phyloP scores from a whole-genome alignment of 2,888 invertebrate genomes.

The Tupiocoris notatus region DNA sequence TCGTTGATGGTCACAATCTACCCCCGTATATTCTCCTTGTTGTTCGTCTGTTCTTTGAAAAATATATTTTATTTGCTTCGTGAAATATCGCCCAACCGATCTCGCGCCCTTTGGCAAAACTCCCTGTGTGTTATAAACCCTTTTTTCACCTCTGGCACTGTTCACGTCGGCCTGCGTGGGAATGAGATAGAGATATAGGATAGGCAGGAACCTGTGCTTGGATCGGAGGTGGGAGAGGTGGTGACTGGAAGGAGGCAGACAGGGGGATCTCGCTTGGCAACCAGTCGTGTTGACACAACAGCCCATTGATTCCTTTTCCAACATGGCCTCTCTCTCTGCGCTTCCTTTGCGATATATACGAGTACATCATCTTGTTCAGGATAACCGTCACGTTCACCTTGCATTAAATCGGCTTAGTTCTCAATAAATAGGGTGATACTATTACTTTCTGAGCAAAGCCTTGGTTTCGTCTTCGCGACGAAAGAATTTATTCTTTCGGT shows the following conservation, averaged over 20 bases:
- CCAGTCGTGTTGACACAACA: constrained; percentile 47
- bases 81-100: constrained; percentile 6
- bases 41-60: not conserved
- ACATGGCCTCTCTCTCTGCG: constrained; percentile 16
- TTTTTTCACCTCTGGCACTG: not conserved
- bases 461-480: too few species aligned
- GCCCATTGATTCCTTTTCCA: constrained; percentile 47
- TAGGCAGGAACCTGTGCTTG: not conserved
- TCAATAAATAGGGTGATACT: too few species aligned
- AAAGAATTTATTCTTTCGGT: too few species aligned
- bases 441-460: too few species aligned
- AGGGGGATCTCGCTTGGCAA: constrained; percentile 42
- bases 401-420: too few species aligned
- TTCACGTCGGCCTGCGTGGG: not conserved
- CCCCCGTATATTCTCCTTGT: not conserved
- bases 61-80: not conserved
- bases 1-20: too few species aligned
- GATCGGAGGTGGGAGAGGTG: not conserved
- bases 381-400: too few species aligned
- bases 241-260: not conserved
- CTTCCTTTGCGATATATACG: not conserved
- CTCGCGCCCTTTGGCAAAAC: not conserved
- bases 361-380: constrained; percentile 22
- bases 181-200: not conserved
- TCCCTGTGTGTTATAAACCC: not conserved